Conservation (phyloP, 2,797 vertebrate genomes). For the Hipposideros larvatus region DNA sequence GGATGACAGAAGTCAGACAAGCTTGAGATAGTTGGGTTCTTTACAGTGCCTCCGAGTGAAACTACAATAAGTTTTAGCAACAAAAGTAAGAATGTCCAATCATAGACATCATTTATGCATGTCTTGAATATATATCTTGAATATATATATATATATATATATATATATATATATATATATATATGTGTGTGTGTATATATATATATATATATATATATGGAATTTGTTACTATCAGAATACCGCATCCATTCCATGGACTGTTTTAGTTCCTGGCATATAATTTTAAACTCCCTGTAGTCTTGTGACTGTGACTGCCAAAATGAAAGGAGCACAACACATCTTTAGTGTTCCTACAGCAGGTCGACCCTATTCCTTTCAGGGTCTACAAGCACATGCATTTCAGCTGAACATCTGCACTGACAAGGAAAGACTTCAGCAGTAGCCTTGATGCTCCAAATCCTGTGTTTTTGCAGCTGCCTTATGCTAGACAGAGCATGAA, state of each 20-base stretch:
- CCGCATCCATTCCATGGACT: not conserved
- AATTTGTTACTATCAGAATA: not conserved
- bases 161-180: not conserved
- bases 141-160: not conserved
- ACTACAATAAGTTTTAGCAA: not conserved
- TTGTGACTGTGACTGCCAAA: constrained; percentile 22
- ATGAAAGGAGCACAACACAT: not conserved
- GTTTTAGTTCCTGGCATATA: not conserved
- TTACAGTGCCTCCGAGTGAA: not conserved
- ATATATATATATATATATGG: not conserved
- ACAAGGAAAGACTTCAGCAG: constrained; percentile 22
- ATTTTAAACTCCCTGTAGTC: not conserved
- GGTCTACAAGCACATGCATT: constrained; percentile 11
- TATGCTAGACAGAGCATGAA: constrained; percentile 67
- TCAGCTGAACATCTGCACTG: constrained; percentile 57
- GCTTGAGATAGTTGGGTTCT: not conserved
- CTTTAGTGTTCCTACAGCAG: not conserved
- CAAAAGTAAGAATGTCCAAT: not conserved
- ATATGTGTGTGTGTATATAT: not conserved
- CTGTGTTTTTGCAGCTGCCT: constrained; percentile 68
- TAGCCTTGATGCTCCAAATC: not conserved
- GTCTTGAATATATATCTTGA: not conserved
- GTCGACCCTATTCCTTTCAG: not conserved
- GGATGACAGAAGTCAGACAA: not conserved
- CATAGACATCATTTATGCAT: not conserved